phyloP scores from a whole-genome alignment of 1,140 invertebrate species.

The Drosophila arawakana region DNA sequence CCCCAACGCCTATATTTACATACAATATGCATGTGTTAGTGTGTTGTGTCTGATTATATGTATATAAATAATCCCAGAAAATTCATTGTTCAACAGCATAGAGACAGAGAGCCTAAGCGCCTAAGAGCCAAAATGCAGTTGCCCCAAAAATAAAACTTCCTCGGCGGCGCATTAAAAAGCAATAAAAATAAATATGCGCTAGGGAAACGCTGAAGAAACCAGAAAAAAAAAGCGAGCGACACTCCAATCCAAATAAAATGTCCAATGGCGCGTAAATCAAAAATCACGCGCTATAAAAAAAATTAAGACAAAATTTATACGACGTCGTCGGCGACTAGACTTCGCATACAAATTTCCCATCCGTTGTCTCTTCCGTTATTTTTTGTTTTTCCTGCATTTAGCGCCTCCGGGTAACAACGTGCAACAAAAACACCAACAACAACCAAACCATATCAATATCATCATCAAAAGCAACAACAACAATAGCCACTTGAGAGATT shows the following conservation, averaged over 20 bases:
- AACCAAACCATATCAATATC: constrained; percentile 36
- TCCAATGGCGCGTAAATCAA: constrained; percentile 79
- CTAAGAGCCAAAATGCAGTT: constrained; percentile 50
- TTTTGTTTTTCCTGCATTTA: constrained; percentile 73
- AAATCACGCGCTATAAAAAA: constrained; percentile 69
- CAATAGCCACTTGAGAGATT: constrained; percentile 70
- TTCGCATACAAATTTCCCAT: constrained; percentile 48
- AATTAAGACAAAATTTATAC: constrained; percentile 68
- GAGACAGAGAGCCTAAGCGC: constrained; percentile 42
- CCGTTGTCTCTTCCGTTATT: constrained; percentile 52
- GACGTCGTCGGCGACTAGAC: constrained; percentile 24
- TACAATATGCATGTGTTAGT: constrained; percentile 24
- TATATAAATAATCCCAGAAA: constrained; percentile 73
- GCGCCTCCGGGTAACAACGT: constrained; percentile 56
- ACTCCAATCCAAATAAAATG: constrained; percentile 75
- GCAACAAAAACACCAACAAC: constrained; percentile 6
- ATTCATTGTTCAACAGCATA: constrained; percentile 72
- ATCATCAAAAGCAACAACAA: constrained; percentile 19
- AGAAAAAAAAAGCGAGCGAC: constrained; percentile 15
- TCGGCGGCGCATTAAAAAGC: constrained; percentile 78
- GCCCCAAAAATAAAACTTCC: constrained; percentile 75
- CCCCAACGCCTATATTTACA: constrained; percentile 34
- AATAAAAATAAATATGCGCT: constrained; percentile 80
- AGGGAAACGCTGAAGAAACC: constrained; percentile 41
- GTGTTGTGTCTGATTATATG: background rate